Percentiles rank a stretch among this genome's conserved stretches.
phyloP scores from a whole-genome alignment of 2,797 vertebrate species.

The Xiphorhynchus erythropygius region DNA sequence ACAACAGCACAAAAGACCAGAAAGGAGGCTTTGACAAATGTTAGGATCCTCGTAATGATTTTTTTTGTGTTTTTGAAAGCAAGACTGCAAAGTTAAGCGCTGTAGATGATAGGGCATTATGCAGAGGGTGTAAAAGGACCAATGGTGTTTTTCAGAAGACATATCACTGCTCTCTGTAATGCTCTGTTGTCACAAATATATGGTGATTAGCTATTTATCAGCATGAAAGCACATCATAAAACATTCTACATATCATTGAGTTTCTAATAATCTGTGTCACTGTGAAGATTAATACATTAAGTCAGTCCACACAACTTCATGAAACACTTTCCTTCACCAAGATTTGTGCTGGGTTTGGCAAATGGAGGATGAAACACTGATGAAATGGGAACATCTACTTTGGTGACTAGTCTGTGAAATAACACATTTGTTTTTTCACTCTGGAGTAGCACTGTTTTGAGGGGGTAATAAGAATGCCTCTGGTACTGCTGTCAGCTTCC shows the following conservation, averaged over 20 bases:
- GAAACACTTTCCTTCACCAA: conserved; percentile 17
- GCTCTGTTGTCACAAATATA: conserved; percentile 39
- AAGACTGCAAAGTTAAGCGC: conserved; percentile 20
- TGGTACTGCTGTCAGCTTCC: rapidly evolving
- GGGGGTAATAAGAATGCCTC: background rate
- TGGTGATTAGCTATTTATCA: conserved; percentile 56
- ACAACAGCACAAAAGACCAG: background rate
- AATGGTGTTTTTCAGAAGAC: conserved; percentile 23
- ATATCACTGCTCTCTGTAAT: conserved; percentile 36
- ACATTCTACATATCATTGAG: conserved; percentile 26
- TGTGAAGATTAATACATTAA: conserved; percentile 47
- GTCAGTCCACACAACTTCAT: conserved; percentile 4
- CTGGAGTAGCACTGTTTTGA: background rate
- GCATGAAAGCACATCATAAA: conserved; percentile 29
- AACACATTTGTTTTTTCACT: background rate
- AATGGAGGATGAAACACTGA: background rate
- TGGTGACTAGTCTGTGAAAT: background rate
- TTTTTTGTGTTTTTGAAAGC: conserved; percentile 34
- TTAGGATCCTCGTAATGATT: conserved; percentile 18
- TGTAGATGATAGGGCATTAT: conserved; percentile 47
- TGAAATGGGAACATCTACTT: background rate
- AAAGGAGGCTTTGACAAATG: conserved; percentile 53
- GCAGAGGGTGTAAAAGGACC: background rate
- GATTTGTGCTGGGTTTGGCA: conserved; percentile 34
- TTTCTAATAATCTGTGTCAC: background rate